A percentile compares a stretch with the other conserved stretches of the same genome.
Conservation (phyloP, 2,113 vertebrate species). For the Rhegmatorhina hoffmannsi region DNA sequence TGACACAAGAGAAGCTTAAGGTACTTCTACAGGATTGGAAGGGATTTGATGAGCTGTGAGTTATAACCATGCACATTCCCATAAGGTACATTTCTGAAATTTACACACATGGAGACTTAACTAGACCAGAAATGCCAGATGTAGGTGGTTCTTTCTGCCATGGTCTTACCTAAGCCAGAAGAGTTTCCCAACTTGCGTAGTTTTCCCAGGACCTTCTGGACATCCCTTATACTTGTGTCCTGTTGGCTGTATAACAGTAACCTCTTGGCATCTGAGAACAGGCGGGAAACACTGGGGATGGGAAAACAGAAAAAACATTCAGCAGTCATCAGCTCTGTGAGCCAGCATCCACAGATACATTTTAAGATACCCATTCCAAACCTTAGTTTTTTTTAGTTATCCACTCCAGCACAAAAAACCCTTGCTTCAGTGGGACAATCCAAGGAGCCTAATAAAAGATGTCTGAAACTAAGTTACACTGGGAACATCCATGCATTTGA, state of each 20-base stretch:
- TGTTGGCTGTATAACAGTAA: conserved; percentile 92
- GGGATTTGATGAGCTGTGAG: background rate
- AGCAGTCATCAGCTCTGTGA: background rate
- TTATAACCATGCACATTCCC: rapidly evolving
- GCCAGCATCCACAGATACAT: background rate
- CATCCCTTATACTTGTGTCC: conserved; percentile 82
- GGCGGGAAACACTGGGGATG: conserved; percentile 85
- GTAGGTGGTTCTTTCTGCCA: background rate
- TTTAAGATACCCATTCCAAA: background rate
- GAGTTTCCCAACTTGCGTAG: conserved; percentile 65
- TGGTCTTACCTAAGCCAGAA: conserved; percentile 76
- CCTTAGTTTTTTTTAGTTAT: background rate
- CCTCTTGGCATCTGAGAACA: conserved; percentile 90
- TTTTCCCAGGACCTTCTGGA: conserved; percentile 76
- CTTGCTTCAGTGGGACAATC: background rate
- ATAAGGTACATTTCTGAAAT: background rate
- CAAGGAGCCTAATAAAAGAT: background rate
- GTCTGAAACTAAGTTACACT: background rate
- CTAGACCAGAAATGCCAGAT: background rate
- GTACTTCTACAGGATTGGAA: background rate
- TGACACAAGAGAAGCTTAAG: background rate
- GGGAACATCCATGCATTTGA: background rate
- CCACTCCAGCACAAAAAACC: background rate
- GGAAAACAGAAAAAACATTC: background rate
- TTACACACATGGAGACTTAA: background rate